Evolutionary conservation across 2,113 vertebrate species (phyloP), one percentile per base, ranked within the genome.

Genomic region (Galeopterus variegatus): DNA sequence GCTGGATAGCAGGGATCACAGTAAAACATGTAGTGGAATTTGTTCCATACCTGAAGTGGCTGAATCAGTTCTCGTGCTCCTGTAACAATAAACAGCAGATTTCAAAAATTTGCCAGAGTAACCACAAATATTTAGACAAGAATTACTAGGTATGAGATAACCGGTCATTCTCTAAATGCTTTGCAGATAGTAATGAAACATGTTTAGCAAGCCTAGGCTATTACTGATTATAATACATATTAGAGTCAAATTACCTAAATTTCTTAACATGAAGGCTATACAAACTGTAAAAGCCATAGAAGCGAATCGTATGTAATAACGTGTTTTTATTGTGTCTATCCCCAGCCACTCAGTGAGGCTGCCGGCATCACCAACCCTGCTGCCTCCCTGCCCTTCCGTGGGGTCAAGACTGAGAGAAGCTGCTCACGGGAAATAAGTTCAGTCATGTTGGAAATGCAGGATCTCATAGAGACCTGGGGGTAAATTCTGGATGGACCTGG

Each of bases 11-110:
- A 90, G 58, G 50, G 19, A 60, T 95, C 56, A 65, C 96, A 81
- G 2, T 19, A 12, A 56, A 60, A 95, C 80, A 58, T 15, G 3
- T 6, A 72, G 91, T 97, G 95, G 90, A 90, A 86, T 69, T 93
- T 92, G 56, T 92, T 87, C 94, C 96, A 69, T 98, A 98, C 97
- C 97, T 98, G 97, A 97, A 97, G 75, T 81, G 31, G 95, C 88
- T 41, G 77, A 72, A 76, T 82, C 95, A 85, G 92, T 97, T 24
- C 65, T 95, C 45, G 8, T 56, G 80, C 58, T 96, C 96, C 97
- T 98, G 98, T 76, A 84, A 98, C 97, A 98, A 97, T 41, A 98
- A 97, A 96, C 77, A 97, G 54, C 23, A 87, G 18, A 93, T 70
- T 92, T 95, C 92, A 97, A 96, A 93, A 18, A 28, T 23, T 94